A percentile compares a stretch with the other conserved stretches of the same genome.
Conservation (phyloP, 2,888 invertebrate species). For the Pterostichus madidus region DNA sequence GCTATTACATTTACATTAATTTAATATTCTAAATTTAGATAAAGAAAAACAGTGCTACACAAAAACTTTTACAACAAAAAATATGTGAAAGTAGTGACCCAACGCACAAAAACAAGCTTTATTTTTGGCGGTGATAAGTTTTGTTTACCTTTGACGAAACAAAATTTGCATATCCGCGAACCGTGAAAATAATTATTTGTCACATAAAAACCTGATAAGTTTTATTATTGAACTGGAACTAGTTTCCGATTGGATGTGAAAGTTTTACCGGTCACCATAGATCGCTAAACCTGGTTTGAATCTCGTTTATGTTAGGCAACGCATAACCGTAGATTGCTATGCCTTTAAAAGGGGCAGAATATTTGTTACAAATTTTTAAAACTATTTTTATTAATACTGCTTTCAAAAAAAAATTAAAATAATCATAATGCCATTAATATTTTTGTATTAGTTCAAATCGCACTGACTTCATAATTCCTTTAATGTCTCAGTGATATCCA, state of each 20-base stretch:
- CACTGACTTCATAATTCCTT: too few species aligned
- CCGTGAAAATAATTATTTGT: conserved; percentile 40
- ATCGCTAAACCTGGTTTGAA: conserved; percentile 25
- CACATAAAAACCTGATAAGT: conserved; percentile 17
- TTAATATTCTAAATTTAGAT: conserved; percentile 3
- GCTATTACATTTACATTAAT: not conserved
- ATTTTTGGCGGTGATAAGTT: conserved; percentile 7
- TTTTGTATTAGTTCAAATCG: too few species aligned
- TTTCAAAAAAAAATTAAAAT: too few species aligned
- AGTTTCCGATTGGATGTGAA: conserved; percentile 46
- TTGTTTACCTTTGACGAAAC: conserved; percentile 49
- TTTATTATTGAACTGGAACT: conserved; percentile 29
- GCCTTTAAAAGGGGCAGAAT: too few species aligned
- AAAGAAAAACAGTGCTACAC: conserved; percentile 19
- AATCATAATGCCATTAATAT: too few species aligned
- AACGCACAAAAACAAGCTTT: not conserved
- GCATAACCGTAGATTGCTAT: too few species aligned
- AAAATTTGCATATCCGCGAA: conserved; percentile 46
- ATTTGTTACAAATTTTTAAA: too few species aligned
- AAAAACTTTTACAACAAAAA: conserved; percentile 29
- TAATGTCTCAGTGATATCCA: too few species aligned
- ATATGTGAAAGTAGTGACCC: conserved; percentile 36
- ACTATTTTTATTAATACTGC: too few species aligned
- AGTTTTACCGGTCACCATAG: conserved; percentile 39
- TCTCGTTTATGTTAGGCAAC: too few species aligned